Conservation (phyloP, 2,797 vertebrate species). For the Telmatherina bonti region DNA sequence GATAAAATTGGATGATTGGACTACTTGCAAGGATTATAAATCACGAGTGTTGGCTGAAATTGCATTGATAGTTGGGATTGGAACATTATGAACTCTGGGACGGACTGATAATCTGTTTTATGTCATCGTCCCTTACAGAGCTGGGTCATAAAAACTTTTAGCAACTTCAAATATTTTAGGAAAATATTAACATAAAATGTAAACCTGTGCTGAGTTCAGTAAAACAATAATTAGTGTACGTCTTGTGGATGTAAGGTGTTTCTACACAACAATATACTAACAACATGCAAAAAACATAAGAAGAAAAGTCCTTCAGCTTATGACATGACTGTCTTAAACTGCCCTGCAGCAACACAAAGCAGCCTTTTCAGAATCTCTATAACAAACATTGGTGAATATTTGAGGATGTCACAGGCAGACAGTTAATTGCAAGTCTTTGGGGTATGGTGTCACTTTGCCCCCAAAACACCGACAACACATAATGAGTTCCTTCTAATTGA, state of each 20-base stretch:
- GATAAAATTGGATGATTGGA: not conserved
- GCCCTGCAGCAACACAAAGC: conserved; percentile 23
- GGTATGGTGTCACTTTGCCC: conserved; percentile 37
- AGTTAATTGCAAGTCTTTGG: conserved; percentile 63
- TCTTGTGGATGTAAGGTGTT: not conserved
- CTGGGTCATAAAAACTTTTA: not conserved
- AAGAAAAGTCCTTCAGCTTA: conserved; percentile 9
- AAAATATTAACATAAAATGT: not conserved
- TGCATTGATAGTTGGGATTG: not conserved
- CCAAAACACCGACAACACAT: conserved; percentile 51
- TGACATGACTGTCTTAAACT: conserved; percentile 33
- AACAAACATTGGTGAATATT: conserved; percentile 53
- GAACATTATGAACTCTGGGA: not conserved
- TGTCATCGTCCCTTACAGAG: not conserved
- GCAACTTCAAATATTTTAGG: not conserved
- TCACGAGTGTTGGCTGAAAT: not conserved
- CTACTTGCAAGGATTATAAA: not conserved
- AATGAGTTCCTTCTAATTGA: conserved; percentile 69
- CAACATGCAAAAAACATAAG: not conserved
- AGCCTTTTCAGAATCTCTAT: conserved; percentile 23
- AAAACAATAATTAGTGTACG: not conserved
- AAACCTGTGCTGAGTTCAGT: too few species aligned
- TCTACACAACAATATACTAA: not conserved
- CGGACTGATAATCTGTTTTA: not conserved
- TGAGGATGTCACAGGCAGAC: conserved; percentile 54